Evolutionary conservation across 64 coral and sea anemone species (phyloP).

Genomic region (Platygyra sinensis): DNA sequence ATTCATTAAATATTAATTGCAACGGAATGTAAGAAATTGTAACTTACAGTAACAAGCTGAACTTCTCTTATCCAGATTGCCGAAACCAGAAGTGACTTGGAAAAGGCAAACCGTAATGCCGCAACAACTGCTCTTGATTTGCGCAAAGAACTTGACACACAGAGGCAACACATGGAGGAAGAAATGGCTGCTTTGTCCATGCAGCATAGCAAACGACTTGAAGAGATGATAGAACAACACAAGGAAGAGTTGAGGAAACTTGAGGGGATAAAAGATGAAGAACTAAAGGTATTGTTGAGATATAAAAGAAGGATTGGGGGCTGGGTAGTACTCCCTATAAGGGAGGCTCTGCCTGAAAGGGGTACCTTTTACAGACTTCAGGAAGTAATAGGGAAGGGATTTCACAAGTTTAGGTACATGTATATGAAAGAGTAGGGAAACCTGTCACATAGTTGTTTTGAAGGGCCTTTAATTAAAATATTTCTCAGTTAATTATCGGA

Average conservation of each 20-base stretch:
- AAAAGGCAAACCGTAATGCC: conserved; percentile 63
- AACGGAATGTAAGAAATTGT: background rate
- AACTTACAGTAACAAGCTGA: background rate
- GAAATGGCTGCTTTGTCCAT: conserved; percentile 58
- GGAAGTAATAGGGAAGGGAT: too few species aligned
- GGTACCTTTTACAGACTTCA: too few species aligned
- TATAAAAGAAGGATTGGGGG: too few species aligned
- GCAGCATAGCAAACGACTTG: conserved; percentile 74
- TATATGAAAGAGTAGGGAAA: too few species aligned
- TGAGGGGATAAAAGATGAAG: conserved; percentile 72
- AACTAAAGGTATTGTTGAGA: conserved; percentile 74
- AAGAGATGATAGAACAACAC: conserved; percentile 68
- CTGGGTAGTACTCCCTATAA: too few species aligned
- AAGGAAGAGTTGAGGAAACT: conserved; percentile 60
- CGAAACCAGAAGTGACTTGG: conserved; percentile 71
- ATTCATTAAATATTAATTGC: background rate
- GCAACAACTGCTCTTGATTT: conserved; percentile 58
- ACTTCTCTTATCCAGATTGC: conserved; percentile 43
- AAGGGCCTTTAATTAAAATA: too few species aligned
- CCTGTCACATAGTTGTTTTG: too few species aligned
- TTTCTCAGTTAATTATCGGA: too few species aligned
- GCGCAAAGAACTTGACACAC: conserved; percentile 47
- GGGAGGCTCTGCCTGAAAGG: too few species aligned
- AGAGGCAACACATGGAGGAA: conserved; percentile 71
- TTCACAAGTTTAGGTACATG: too few species aligned